Conservation (phyloP, 1,140 invertebrate species). For the Eciton burchellii region DNA sequence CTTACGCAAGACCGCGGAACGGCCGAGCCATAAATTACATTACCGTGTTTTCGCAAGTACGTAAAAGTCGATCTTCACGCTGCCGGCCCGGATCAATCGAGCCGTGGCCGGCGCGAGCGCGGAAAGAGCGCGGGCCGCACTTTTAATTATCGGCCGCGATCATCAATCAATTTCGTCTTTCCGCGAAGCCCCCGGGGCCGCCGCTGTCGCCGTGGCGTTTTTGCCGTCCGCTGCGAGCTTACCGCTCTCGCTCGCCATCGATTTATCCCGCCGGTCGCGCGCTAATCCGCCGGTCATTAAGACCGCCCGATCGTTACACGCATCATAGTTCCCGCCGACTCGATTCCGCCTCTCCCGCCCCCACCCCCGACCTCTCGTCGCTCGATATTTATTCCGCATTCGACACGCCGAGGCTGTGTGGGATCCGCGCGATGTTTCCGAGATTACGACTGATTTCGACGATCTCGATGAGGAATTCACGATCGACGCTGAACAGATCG, state of each 20-base stretch:
- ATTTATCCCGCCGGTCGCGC: constrained; percentile 67
- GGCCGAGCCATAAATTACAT: constrained; percentile 53
- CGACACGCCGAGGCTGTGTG: constrained; percentile 43
- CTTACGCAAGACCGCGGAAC: constrained; percentile 53
- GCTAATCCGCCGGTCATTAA: constrained; percentile 75
- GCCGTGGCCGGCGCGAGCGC: constrained; percentile 35
- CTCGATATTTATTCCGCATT: constrained; percentile 70
- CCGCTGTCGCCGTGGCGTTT: constrained; percentile 67
- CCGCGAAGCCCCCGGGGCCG: constrained; percentile 43
- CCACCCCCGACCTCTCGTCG: constrained; percentile 36
- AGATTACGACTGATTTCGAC: too few species aligned
- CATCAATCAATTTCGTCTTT: constrained; percentile 78
- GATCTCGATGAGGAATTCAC: too few species aligned
- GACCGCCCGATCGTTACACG: constrained; percentile 71
- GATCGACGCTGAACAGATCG: background rate
- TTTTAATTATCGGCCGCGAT: constrained; percentile 77
- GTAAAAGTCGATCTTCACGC: constrained; percentile 60
- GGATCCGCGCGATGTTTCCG: too few species aligned
- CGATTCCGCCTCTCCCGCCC: too few species aligned
- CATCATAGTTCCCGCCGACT: constrained; percentile 67
- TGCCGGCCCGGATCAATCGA: constrained; percentile 54
- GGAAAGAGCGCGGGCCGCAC: constrained; percentile 18
- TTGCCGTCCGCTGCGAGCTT: constrained; percentile 66
- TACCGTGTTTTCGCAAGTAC: constrained; percentile 57
- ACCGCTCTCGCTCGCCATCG: constrained; percentile 67